Conservation (phyloP, 2,113 vertebrate species). For the Ptilorrhoa leucosticta region DNA sequence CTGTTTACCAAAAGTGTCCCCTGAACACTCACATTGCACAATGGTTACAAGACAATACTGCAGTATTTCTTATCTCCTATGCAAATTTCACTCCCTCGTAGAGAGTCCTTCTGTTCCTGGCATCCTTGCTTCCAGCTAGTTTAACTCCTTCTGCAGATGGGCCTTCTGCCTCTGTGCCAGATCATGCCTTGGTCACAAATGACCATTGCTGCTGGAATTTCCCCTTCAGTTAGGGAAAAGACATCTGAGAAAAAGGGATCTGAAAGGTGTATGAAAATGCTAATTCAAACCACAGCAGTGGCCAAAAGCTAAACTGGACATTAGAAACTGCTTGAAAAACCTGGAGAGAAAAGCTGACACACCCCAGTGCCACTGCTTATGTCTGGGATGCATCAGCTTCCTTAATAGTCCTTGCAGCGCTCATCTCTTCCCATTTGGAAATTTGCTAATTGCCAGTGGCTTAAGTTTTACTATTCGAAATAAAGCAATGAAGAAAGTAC, state of each 20-base stretch:
- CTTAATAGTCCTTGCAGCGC: not conserved
- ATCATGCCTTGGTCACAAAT: not conserved
- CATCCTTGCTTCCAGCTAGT: not conserved
- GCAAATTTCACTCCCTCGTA: not conserved
- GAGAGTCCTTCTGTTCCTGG: not conserved
- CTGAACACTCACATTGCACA: not conserved
- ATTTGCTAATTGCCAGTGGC: not conserved
- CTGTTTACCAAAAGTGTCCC: not conserved
- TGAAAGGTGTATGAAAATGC: not conserved
- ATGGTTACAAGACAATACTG: not conserved
- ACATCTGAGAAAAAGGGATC: not conserved
- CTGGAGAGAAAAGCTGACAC: not conserved
- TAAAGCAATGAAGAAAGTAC: not conserved
- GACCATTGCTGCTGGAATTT: not conserved
- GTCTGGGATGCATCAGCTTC: not conserved
- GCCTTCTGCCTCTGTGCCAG: not conserved
- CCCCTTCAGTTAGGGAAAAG: not conserved
- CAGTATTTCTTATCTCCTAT: not conserved
- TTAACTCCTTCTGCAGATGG: not conserved
- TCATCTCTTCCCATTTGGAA: not conserved
- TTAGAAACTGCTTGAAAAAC: not conserved
- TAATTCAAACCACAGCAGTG: not conserved
- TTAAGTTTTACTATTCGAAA: not conserved
- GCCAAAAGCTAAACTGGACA: not conserved
- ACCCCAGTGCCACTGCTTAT: not conserved